Evolutionary conservation across 2,888 invertebrate species (phyloP).

Genomic region (Dicranocentrus wangi): DNA sequence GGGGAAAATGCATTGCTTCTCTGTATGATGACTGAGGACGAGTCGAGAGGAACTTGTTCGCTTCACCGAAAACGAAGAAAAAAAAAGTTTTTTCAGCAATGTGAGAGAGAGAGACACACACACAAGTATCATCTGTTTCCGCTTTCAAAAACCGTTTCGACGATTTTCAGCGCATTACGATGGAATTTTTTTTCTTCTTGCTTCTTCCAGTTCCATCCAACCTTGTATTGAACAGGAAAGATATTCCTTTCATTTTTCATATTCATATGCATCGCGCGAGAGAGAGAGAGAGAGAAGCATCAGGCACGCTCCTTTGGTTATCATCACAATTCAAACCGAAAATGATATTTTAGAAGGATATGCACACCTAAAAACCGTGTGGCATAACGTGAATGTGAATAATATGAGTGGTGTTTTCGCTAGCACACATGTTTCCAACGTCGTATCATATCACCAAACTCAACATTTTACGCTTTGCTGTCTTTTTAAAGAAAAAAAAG

Average conservation of each 20-base stretch:
- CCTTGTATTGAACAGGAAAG: conserved; percentile 8
- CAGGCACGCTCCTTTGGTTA: conserved; percentile 57
- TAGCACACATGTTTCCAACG: conserved; percentile 5
- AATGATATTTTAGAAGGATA: conserved; percentile 51
- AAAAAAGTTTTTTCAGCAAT: background rate
- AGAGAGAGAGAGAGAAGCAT: conserved; percentile 25
- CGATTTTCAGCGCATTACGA: conserved; percentile 26
- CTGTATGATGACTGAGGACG: no score
- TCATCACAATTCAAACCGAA: conserved; percentile 37
- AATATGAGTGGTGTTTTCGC: no score
- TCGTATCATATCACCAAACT: conserved; percentile 6
- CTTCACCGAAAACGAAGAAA: background rate
- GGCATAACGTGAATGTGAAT: background rate
- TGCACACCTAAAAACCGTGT: background rate
- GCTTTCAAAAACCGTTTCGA: conserved; percentile 70
- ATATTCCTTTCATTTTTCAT: conserved; percentile 39
- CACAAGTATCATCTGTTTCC: conserved; percentile 70
- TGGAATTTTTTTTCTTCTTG: conserved; percentile 6
- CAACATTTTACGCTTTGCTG: background rate
- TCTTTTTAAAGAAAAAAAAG: background rate
- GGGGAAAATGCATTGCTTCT: conserved; percentile 19
- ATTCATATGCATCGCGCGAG: conserved; percentile 30
- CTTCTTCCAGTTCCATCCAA: no score
- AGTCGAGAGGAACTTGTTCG: no score
- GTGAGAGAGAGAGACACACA: conserved; percentile 16